Evolutionary conservation across 1,140 invertebrate species (phyloP).

Genomic region (Aphis craccivora): DNA sequence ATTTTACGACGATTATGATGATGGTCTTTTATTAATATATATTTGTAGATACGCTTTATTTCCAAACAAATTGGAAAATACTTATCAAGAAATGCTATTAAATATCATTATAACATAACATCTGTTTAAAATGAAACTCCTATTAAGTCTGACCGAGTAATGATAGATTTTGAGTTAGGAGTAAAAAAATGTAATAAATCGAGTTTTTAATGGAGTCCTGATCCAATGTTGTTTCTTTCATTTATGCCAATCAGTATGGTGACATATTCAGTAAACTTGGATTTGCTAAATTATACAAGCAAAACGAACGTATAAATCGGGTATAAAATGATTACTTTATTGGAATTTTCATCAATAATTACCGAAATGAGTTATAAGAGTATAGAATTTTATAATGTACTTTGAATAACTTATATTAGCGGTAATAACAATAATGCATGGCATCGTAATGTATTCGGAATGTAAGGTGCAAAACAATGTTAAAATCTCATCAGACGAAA

Average conservation of each 20-base stretch:
- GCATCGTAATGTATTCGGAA: background rate
- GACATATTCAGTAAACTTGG: background rate
- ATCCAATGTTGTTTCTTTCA: background rate
- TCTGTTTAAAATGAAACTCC: background rate
- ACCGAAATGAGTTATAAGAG: too few species aligned
- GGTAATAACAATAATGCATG: background rate
- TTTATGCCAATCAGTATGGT: background rate
- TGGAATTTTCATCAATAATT: too few species aligned
- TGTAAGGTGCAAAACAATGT: background rate
- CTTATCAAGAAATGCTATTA: too few species aligned
- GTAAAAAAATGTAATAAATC: background rate
- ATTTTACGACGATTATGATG: too few species aligned
- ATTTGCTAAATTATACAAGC: too few species aligned
- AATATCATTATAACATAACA: too few species aligned
- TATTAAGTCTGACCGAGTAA: background rate
- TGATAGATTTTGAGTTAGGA: background rate
- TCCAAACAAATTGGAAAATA: too few species aligned
- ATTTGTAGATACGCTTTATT: too few species aligned
- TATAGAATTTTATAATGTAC: background rate
- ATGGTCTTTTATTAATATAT: too few species aligned
- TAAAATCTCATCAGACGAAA: background rate
- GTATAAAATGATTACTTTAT: too few species aligned
- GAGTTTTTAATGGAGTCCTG: background rate
- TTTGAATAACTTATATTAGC: conserved; percentile 26
- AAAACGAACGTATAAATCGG: too few species aligned